Conservation (phyloP, 2,888 invertebrate species). For the Cephus pygmeus region DNA sequence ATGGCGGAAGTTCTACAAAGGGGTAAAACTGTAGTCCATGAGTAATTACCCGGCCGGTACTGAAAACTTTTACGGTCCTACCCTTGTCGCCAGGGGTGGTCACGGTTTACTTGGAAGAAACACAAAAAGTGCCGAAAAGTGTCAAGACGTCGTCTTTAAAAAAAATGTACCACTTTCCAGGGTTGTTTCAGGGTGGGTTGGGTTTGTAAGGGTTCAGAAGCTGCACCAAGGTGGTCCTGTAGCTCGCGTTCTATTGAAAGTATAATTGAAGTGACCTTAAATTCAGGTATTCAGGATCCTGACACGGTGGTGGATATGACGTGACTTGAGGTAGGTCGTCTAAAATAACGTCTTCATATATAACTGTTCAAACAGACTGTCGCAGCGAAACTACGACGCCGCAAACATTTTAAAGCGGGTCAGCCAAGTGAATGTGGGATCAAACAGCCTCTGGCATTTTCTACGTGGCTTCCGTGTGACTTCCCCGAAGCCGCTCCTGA, state of each 20-base stretch:
- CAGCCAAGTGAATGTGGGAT: background rate
- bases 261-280: background rate
- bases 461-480: background rate
- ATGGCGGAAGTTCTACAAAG: background rate
- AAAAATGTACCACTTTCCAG: background rate
- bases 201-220: background rate
- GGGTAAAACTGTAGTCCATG: background rate
- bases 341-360: slow-evolving; percentile 43
- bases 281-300: background rate
- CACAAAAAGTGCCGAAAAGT: background rate
- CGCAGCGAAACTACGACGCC: background rate
- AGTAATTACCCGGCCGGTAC: background rate
- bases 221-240: background rate
- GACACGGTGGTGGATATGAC: background rate
- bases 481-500: background rate
- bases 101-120: background rate
- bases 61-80: background rate
- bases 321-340: slow-evolving; percentile 26
- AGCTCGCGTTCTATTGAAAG: background rate
- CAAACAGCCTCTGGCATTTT: background rate
- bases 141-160: background rate
- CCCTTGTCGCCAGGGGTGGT: background rate
- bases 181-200: background rate
- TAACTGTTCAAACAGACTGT: slow-evolving; percentile 32
- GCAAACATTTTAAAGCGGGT: background rate